Base-by-base conservation (phyloP, 2,888 invertebrate species). In the Rosalia funebris region DNA sequence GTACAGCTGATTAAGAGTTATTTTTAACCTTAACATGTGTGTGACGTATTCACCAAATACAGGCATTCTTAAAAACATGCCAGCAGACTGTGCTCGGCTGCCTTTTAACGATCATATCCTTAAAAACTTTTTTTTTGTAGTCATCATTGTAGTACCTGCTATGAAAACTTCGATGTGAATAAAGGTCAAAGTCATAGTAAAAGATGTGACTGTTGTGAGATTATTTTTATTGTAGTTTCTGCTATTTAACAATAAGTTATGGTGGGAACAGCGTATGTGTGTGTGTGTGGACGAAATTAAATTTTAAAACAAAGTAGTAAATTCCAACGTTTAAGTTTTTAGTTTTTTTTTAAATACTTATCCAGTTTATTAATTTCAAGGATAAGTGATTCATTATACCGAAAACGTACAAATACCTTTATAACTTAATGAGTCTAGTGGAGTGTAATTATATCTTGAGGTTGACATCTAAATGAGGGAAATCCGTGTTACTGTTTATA, bases 181-280 rank as follows among this genome's bases (percentile, higher is more conserved):
- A 39, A 50, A 50, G 50, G 50, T 50, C 50, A 50, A 39, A 37
- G 5, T 20, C 39, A 25, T 39, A 39, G 50, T 50, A 50, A 50
- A 50, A 39, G 10, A 17, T 47, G 12, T 16, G 15, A 25, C 25
- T 25, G 15, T 46, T 16, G 9, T 16, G 16, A 2, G n/a, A 19
- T 36, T 50, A 15, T 25, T 25, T 37, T 39, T 39, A 14, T 25
- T 15, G 15, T 20, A 20, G 39, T 19, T 39, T 31, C 31, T 45
- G 31, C 45, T 12, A n/a, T n/a, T n/a, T n/a, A n/a, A n/a, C n/a
- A n/a, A n/a, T n/a, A 14, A 11, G 14, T 9, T 16, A 11, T 19
- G 37, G 15, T 39, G 20, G 16, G 25, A 50, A 36, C 19, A 25
- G 17, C n/a, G n/a, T n/a, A n/a, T n/a, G n/a, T n/a, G n/a, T n/a